A percentile compares a stretch with the other conserved stretches of the same genome.
phyloP scores from a whole-genome alignment of 2,888 invertebrate species.

The Pristionchus japonicus region DNA sequence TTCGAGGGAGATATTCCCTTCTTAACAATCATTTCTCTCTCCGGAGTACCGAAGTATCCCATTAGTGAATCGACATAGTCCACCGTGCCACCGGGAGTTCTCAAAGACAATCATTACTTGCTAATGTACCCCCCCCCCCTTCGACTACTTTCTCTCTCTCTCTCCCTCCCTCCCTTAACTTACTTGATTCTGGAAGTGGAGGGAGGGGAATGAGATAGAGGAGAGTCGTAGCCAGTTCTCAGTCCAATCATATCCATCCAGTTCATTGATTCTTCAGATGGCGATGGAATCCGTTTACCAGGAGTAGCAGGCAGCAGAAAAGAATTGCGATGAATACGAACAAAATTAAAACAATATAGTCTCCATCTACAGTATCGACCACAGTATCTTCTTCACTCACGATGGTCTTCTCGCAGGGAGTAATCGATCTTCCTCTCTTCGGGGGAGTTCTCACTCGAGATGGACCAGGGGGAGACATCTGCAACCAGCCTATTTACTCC shows the following conservation, averaged over 20 bases:
- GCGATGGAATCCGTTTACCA: neutral
- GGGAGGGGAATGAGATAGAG: neutral
- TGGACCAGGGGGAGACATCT: neutral
- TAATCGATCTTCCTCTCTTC: neutral
- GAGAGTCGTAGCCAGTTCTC: neutral
- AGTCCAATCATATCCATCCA: neutral
- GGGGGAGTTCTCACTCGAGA: neutral
- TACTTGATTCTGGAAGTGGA: neutral
- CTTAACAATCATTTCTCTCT: neutral
- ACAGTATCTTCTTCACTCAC: neutral
- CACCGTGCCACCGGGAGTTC: conserved; percentile 6
- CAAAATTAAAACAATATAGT: neutral
- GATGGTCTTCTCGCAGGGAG: neutral
- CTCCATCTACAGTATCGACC: neutral
- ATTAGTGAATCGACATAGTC: neutral
- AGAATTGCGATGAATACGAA: neutral
- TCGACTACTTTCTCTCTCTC: no score
- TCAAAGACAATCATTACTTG: neutral
- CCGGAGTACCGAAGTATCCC: conserved; percentile 3
- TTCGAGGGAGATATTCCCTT: neutral
- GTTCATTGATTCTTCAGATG: neutral
- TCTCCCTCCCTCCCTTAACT: neutral
- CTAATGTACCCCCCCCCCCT: no score
- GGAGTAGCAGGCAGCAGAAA: no score
- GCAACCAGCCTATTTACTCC: neutral